phyloP scores from a whole-genome alignment of 2,888 invertebrate genomes.

The Drosophila silvestris region DNA sequence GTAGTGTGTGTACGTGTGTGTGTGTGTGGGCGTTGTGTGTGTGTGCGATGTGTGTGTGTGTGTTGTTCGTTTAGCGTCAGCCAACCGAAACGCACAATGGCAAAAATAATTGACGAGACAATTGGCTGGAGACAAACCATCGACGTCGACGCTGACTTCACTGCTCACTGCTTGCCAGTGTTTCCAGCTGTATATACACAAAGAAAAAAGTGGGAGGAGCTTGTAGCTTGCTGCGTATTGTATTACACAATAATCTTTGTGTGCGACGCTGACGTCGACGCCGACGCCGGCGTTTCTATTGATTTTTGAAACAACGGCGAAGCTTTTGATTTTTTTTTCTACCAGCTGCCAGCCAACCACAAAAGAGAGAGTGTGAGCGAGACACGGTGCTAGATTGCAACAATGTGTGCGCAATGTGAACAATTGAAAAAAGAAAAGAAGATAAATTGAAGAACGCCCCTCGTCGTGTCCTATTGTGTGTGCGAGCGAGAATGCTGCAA shows the following conservation, averaged over 20 bases:
- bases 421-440: slow-evolving; percentile 43
- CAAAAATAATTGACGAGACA: slow-evolving; percentile 74
- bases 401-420: slow-evolving; percentile 50
- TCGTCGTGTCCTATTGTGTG: neutral
- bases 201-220: slow-evolving; percentile 65
- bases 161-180: slow-evolving; percentile 27
- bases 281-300: slow-evolving; percentile 36
- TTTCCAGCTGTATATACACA: slow-evolving; percentile 27
- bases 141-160: slow-evolving; percentile 50
- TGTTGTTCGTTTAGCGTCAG: slow-evolving; percentile 20
- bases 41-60: neutral
- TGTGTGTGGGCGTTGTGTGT: slow-evolving; percentile 6
- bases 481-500: neutral
- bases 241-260: slow-evolving; percentile 58
- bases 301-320: slow-evolving; percentile 56
- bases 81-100: slow-evolving; percentile 72
- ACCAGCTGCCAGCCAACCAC: slow-evolving; percentile 1
- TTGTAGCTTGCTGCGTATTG: slow-evolving; percentile 38
- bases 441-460: slow-evolving; percentile 1
- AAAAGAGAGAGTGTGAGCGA: neutral
- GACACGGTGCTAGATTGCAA: slow-evolving; percentile 9
- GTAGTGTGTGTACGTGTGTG: neutral
- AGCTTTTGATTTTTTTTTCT: slow-evolving; percentile 41
- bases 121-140: slow-evolving; percentile 74
- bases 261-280: slow-evolving; percentile 8